Base-by-base conservation (phyloP, 2,113 vertebrate species). In the Trachemys scripta region DNA sequence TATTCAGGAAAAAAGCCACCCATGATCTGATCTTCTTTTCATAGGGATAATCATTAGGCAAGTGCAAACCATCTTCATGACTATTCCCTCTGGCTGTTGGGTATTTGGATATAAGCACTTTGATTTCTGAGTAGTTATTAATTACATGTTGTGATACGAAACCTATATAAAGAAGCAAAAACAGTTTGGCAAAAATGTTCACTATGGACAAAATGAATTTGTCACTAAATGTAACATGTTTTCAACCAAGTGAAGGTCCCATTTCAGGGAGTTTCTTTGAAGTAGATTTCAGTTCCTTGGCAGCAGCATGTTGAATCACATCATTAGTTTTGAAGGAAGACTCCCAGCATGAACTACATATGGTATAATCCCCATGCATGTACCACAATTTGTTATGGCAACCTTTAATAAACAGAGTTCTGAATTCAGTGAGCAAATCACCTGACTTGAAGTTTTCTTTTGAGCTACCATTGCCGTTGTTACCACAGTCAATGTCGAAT, bases 161-260 rank as follows among this genome's bases (percentile, higher is more conserved):
- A 47, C 59, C 29, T 31, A 31, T 62, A 35, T 90, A 3, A 1
- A 17, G 92, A 54, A 0, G 38, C 20, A 75, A 75, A 84, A 85
- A 94, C 94, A 92, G 65, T 96, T 97, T 95, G 91, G 93, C 84
- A 87, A 35, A 80, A 93, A 90, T 91, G 78, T 96, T 88, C 93
- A 92, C 88, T 47, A 16, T 81, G 42, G 94, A 65, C 95, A 85
- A 85, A 59, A 82, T 84, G 93, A 85, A 7, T 94, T 89, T 95
- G 75, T 69, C 45, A 56, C 50, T 90, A 85, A 19, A 93, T 11
- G 76, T 87, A 94, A 0, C 76, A 91, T 42, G 24, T 83, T 90
- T 62, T 93, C 84, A 80, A 62, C 82, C 76, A 0, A 1, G 14
- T 57, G 84, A 54, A 90, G 91, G 57, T 47, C 50, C 86, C 90